Conservation (phyloP, 2,797 vertebrate species). For the Falco biarmicus region DNA sequence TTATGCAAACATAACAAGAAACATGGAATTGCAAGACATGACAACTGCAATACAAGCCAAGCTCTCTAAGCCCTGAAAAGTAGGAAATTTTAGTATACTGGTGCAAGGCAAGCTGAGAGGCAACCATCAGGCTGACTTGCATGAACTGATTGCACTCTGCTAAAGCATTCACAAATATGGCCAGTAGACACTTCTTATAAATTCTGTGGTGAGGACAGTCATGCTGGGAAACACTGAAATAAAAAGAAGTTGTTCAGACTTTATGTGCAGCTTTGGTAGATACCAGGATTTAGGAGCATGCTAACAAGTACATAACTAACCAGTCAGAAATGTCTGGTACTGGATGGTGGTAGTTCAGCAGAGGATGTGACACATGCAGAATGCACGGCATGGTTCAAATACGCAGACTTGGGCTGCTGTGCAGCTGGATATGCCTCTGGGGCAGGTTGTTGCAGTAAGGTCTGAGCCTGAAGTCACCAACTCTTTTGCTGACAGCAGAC, state of each 20-base stretch:
- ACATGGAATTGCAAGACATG: not conserved
- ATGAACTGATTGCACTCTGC: not conserved
- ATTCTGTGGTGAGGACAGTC: not conserved
- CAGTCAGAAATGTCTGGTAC: not conserved
- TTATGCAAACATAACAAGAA: not conserved
- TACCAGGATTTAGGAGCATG: no score
- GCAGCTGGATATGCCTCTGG: not conserved
- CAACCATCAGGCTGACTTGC: not conserved
- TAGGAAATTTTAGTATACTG: not conserved
- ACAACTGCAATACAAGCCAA: not conserved
- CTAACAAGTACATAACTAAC: not conserved
- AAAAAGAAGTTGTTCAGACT: not conserved
- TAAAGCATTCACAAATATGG: not conserved
- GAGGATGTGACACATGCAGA: not conserved
- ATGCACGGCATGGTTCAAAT: no score
- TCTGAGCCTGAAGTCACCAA: not conserved
- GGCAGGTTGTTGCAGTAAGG: not conserved
- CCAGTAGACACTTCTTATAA: not conserved
- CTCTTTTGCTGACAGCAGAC: not conserved
- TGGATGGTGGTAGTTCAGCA: accelerated
- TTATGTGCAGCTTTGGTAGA: not conserved
- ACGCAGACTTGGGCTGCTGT: not conserved
- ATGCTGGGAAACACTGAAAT: not conserved
- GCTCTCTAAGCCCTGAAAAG: not conserved
- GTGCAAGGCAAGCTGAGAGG: not conserved